Percentiles rank a stretch among this genome's conserved stretches.
Evolutionary conservation across 2,113 vertebrate species (phyloP).

Genomic region (Rhinichthys klamathensis): DNA sequence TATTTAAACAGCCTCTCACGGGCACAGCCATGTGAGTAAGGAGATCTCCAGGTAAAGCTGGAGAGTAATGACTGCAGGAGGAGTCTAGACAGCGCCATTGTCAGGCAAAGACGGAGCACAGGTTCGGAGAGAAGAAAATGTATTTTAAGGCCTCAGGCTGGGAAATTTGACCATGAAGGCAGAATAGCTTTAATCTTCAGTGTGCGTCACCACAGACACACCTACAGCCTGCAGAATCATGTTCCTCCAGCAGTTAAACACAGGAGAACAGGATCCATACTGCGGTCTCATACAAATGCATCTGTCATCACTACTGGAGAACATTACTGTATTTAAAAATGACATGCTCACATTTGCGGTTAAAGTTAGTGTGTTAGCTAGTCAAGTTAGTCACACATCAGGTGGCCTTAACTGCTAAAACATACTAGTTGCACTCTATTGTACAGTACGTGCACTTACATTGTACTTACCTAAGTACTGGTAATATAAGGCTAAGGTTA

Average conservation of each 20-base stretch:
- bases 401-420: no score
- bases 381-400: background rate
- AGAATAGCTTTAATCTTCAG: conserved; percentile 4
- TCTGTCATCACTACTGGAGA: background rate
- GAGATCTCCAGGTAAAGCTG: conserved; percentile 29
- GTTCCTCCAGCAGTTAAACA: background rate
- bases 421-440: no score
- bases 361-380: background rate
- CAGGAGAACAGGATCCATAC: background rate
- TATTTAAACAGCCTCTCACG: conserved; percentile 2
- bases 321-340: background rate
- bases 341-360: background rate
- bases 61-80: conserved; percentile 14
- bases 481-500: no score
- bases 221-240: conserved; percentile 34
- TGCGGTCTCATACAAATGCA: background rate
- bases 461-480: no score
- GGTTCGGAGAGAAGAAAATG: background rate
- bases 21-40: conserved; percentile 8
- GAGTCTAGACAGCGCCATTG: background rate
- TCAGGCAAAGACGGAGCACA: background rate
- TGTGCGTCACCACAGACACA: conserved; percentile 15
- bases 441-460: no score
- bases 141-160: conserved; percentile 18
- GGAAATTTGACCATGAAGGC: conserved; percentile 10